A percentile compares a stretch with the other conserved stretches of the same genome.
These are phyloP conservation scores for Philaenus spumarius DNA, from an alignment of 1,140 invertebrate genomes.

Conservation along the genomic window DNA sequence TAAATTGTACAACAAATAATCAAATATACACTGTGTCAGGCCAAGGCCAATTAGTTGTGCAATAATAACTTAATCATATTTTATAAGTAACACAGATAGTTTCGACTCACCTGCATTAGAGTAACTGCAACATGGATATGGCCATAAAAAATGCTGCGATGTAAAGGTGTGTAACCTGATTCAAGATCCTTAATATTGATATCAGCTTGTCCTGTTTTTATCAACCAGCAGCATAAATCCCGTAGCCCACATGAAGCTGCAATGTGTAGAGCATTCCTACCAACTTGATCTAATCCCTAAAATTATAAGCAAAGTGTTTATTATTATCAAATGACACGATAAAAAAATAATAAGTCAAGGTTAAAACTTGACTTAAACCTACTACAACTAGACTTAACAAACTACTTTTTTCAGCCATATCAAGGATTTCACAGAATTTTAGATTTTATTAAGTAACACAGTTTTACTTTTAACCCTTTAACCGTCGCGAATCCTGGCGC, in stretches of 20 bases:
- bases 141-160: slow-evolving; percentile 68
- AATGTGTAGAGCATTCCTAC: slow-evolving; percentile 59
- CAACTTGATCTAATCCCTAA: slow-evolving; percentile 40
- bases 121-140: slow-evolving; percentile 56
- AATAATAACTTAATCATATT: no score
- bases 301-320: background rate
- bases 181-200: slow-evolving; percentile 57
- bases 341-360: background rate
- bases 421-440: background rate
- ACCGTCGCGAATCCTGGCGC: no score
- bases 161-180: slow-evolving; percentile 67
- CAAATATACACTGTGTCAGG: no score
- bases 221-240: slow-evolving; percentile 58
- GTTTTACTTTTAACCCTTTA: no score
- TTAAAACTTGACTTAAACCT: background rate
- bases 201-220: slow-evolving; percentile 49
- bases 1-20: no score
- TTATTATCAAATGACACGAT: background rate
- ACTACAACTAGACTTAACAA: background rate
- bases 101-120: slow-evolving; percentile 48
- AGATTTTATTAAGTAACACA: background rate
- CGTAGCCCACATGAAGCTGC: slow-evolving; percentile 57
- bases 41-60: no score
- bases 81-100: background rate
- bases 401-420: background rate